Base-by-base conservation (phyloP, 2,113 vertebrate species). In the Antennarius striatus region DNA sequence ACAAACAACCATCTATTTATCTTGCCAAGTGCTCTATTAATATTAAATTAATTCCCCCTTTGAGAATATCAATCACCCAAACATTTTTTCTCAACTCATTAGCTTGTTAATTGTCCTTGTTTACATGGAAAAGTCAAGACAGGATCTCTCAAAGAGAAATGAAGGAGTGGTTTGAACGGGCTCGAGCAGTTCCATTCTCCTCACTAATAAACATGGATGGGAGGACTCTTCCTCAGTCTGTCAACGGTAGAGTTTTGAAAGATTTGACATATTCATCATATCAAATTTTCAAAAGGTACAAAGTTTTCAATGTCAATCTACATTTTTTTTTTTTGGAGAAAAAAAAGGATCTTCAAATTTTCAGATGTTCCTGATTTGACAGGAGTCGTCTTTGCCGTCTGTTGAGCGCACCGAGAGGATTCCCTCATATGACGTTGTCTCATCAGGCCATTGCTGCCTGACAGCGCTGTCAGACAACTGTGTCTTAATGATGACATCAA, bases 71-170 rank as follows among this genome's bases (percentile, higher is more conserved):
- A 92, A 93, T 93, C 91, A 92, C 86, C 90, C 86, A 80, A 66
- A 66, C 66, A 73, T 68, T 81, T 78, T 83, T 77, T 72, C 84
- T 89, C 79, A 82, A 89, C 86, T 92, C 86, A 93, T 92, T 93
- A 93, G 83, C 85, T 76, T 73, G 63, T 81, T 91, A 91, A 92
- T 93, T 92, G 91, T 88, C 91, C 91, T 93, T 93, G 91, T 93
- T 93, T 93, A 91, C 84, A 63, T 52, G 82, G 72, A 82, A 90
- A 92, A 89, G 86, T 88, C 86, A 88, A 80, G 81, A 72, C 62
- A 75, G 68, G 75, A 66, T 57, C 75, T 39, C 68, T 87, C n/a
- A 52, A 73, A 82, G 75, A 71, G 82, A 58, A 71, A 52, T 74
- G 74, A 80, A 75, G 73, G 42, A 59, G 56, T 63, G 58, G 43